Evolutionary conservation across 2,888 invertebrate genomes (phyloP).

Genomic region (Cosmopolites sordidus): DNA sequence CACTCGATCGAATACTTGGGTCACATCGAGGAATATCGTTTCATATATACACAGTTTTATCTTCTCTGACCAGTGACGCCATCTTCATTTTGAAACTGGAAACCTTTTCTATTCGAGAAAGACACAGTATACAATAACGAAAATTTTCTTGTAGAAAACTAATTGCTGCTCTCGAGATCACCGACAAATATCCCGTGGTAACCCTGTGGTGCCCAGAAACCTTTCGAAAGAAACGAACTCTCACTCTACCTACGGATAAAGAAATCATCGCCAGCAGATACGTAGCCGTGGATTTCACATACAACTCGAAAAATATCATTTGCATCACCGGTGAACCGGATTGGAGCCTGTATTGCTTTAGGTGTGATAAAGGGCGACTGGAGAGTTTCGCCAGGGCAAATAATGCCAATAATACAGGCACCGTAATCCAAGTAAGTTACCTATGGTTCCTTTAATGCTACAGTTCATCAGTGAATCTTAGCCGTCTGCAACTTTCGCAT

Average conservation of each 20-base stretch:
- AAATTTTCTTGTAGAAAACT: slow-evolving; percentile 52
- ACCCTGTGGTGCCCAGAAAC: slow-evolving; percentile 69
- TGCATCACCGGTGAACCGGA: slow-evolving; percentile 81
- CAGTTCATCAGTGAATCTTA: too few relatives aligned
- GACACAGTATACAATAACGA: neutral
- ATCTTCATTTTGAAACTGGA: too few relatives aligned
- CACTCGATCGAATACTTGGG: too few relatives aligned
- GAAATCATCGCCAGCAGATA: slow-evolving; percentile 55
- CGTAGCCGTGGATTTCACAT: slow-evolving; percentile 71
- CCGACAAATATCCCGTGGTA: slow-evolving; percentile 52
- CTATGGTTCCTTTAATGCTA: too few relatives aligned
- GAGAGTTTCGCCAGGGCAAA: slow-evolving; percentile 70
- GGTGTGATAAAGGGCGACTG: slow-evolving; percentile 77
- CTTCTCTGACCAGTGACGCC: too few relatives aligned
- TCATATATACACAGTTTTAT: too few relatives aligned
- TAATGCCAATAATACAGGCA: slow-evolving; percentile 64
- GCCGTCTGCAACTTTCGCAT: too few relatives aligned
- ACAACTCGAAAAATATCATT: slow-evolving; percentile 75
- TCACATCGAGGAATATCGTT: too few relatives aligned
- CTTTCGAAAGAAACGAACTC: slow-evolving; percentile 66
- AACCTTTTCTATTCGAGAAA: too few relatives aligned
- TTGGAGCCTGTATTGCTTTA: slow-evolving; percentile 75
- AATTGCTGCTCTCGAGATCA: slow-evolving; percentile 59
- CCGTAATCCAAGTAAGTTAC: slow-evolving; percentile 56
- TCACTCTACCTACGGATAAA: slow-evolving; percentile 47